Conservation (phyloP, 2,113 vertebrate genomes). For the Tragulus kanchil region DNA sequence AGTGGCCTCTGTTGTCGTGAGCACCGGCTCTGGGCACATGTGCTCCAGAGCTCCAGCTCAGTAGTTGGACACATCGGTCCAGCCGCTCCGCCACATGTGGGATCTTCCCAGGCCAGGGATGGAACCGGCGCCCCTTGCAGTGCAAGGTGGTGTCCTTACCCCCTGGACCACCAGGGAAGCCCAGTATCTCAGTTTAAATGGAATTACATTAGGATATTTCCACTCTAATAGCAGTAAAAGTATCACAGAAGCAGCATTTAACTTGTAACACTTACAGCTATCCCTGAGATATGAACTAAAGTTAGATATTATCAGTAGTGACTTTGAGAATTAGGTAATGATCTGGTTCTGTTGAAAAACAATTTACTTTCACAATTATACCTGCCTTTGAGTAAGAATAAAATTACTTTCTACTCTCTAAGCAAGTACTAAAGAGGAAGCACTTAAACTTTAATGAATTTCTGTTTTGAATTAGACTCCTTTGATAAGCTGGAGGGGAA, state of each 20-base stretch:
- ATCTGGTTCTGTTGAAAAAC: slow-evolving; percentile 21
- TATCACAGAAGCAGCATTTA: slow-evolving; percentile 22
- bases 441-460: slow-evolving; percentile 32
- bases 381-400: slow-evolving; percentile 58
- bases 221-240: neutral
- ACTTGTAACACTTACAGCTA: neutral
- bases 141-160: too few species aligned
- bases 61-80: too few species aligned
- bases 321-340: neutral
- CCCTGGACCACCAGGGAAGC: too few species aligned
- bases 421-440: neutral
- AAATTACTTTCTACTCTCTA: slow-evolving; percentile 6
- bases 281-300: slow-evolving; percentile 47
- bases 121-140: too few species aligned
- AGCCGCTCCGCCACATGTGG: too few species aligned
- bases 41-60: too few species aligned
- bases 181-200: neutral
- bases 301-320: neutral
- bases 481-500: neutral
- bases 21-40: too few species aligned
- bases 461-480: slow-evolving; percentile 40
- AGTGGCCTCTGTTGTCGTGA: too few species aligned
- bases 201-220: neutral
- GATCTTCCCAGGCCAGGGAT: too few species aligned
- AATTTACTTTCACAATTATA: slow-evolving; percentile 53